phyloP scores from a whole-genome alignment of 2,113 vertebrate genomes.

The cat (Felis catus) region DNA sequence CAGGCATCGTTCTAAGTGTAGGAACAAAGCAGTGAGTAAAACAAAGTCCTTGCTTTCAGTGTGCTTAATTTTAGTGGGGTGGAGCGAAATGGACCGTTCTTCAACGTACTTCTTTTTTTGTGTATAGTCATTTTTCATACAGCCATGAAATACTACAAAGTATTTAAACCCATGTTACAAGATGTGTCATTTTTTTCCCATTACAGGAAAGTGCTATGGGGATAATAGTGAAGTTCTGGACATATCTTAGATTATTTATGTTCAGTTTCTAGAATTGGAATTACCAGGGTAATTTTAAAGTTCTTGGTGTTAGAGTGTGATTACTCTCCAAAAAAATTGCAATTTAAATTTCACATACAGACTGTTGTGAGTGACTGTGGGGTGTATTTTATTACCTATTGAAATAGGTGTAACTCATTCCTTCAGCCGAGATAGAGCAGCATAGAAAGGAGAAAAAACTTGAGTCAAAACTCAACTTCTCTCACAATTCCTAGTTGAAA shows the following conservation, averaged over 20 bases:
- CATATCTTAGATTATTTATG: not conserved
- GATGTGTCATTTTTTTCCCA: slow-evolving; percentile 13
- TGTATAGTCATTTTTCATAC: not conserved
- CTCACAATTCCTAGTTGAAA: not conserved
- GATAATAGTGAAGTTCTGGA: not conserved
- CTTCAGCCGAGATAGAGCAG: slow-evolving; percentile 19
- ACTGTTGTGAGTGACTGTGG: not conserved
- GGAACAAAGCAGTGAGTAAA: not conserved
- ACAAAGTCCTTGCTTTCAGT: not conserved
- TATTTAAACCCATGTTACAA: not conserved
- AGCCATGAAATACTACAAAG: not conserved
- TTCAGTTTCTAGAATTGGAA: slow-evolving; percentile 10
- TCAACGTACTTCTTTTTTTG: not conserved
- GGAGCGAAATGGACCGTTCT: not conserved
- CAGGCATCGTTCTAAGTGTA: slow-evolving; percentile 30
- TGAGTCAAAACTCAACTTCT: not conserved
- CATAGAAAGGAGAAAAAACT: not conserved
- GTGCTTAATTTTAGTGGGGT: not conserved
- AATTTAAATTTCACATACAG: not conserved
- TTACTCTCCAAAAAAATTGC: not conserved
- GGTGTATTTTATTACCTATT: not conserved
- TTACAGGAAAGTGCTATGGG: not conserved
- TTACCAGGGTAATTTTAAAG: not conserved
- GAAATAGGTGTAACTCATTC: not conserved
- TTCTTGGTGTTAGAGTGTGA: slow-evolving; percentile 25